A percentile compares a stretch with the other conserved stretches of the same genome.
phyloP scores from a whole-genome alignment of 1,140 invertebrate species.

The Ridgeia piscesae region DNA sequence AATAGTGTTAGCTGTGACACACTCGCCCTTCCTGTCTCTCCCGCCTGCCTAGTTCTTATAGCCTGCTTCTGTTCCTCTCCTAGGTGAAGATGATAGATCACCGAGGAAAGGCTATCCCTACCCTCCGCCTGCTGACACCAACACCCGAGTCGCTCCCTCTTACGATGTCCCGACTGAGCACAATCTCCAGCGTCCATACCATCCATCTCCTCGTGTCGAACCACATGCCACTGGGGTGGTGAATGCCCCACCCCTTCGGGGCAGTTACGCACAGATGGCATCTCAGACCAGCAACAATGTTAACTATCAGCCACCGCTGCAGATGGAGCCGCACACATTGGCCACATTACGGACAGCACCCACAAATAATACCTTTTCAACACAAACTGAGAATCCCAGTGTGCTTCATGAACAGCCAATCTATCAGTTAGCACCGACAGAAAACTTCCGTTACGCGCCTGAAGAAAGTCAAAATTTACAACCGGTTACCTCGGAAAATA shows the following conservation, averaged over 20 bases:
- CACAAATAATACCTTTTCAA: neutral
- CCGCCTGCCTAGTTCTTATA: neutral
- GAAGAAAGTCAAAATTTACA: neutral
- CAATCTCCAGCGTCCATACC: neutral
- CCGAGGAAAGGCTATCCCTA: neutral
- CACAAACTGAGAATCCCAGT: neutral
- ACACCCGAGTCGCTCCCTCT: neutral
- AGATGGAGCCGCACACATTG: neutral
- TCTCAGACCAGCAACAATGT: neutral
- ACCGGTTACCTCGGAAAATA: neutral
- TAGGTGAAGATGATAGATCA: conserved; percentile 1
- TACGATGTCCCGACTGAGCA: neutral
- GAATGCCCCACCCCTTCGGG: neutral
- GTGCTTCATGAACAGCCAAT: neutral
- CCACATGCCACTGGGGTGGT: neutral
- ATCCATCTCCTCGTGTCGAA: neutral
- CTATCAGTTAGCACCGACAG: neutral
- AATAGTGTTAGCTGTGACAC: too few relatives aligned
- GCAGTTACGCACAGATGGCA: neutral
- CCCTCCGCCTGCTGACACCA: neutral
- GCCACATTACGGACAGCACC: neutral
- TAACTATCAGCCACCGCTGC: neutral
- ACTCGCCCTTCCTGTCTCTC: neutral
- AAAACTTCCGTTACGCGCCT: neutral
- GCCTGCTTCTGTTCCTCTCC: neutral